Evolutionary conservation across 2,888 invertebrate species (phyloP), one percentile per base, ranked within the genome.

Genomic region (Apeira syringaria): DNA sequence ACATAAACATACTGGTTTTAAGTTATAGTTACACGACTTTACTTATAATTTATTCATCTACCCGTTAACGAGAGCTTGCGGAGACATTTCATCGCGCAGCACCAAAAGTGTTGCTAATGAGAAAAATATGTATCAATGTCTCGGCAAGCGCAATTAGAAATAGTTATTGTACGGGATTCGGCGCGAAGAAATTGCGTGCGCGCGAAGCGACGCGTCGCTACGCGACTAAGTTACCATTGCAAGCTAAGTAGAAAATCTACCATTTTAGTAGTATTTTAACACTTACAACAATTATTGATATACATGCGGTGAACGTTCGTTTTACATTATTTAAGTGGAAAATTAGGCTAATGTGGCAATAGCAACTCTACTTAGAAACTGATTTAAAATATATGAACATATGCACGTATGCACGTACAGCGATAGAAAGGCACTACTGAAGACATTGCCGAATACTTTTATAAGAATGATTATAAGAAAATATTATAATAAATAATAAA

Each of bases 1-100:
- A 85, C 80, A 82, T 74, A 83, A 78, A 79, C 77, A 82, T 73
- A 80, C 68, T 68, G 75, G 72, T 78, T 79, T 70, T 68, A 54
- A 56, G 53, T 58, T 54, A 70, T 71, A 77, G 71, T 76, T 80
- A 82, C 74, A 78, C 61, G 61, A 58, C 69, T 70, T 76, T 79
- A 81, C 70, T 76, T 68, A 74, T 74, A 20, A 74, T 56, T 68
- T 69, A 59, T 59, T 65, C 56, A 62, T 65, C 65, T 80, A 79
- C 49, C 56, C 46, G 64, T 74, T 76, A 74, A 60, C 48, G 48
- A 57, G 50, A 51, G 63, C 77, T 71, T 73, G 80, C 68, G 45
- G 78, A 74, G 76, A 77, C 73, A 76, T 70, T 64, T 32, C 39
- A 22, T 13, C 10, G 27, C 10, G 11, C 42, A 38, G 33, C 27